Conservation (phyloP, 37 sponge, comb jelly and placozoan species). For the Aplysina aerophoba region DNA sequence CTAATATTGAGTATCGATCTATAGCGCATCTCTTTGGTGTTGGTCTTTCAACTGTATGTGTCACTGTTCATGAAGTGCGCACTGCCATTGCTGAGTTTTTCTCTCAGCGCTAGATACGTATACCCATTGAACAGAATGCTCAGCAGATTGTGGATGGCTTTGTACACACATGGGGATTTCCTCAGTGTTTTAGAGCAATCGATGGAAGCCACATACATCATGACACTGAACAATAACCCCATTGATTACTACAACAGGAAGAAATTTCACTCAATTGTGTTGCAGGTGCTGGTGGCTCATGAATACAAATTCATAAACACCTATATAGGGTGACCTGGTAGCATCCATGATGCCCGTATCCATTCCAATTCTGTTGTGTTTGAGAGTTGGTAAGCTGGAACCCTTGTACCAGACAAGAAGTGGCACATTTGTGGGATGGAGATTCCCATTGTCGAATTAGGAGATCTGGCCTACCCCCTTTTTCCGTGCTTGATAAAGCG, state of each 20-base stretch:
- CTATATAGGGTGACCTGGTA: conserved; percentile 57
- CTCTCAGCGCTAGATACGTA: conserved; percentile 8
- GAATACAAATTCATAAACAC: conserved; percentile 25
- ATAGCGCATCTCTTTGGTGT: conserved; percentile 56
- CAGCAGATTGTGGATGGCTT: conserved; percentile 15
- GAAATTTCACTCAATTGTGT: conserved; percentile 45
- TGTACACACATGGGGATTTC: conserved; percentile 24
- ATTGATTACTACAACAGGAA: conserved; percentile 57
- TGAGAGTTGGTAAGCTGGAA: not conserved
- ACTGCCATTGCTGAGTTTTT: conserved; percentile 28
- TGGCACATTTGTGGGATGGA: conserved; percentile 6
- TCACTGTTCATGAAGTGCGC: conserved; percentile 39
- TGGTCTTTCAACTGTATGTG: conserved; percentile 36
- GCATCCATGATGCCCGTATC: conserved; percentile 60
- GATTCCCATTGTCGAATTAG: conserved; percentile 27
- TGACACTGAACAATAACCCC: conserved; percentile 35
- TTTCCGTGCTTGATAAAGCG: conserved; percentile 54
- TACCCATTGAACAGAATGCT: conserved; percentile 21
- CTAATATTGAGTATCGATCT: conserved; percentile 37
- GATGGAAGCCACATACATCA: conserved; percentile 51
- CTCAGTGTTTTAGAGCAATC: conserved; percentile 49
- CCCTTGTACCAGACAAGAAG: not conserved
- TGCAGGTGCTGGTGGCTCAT: conserved; percentile 53
- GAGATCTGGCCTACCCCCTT: conserved; percentile 57
- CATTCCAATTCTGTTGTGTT: conserved; percentile 38